Percentiles rank a stretch among this genome's conserved stretches.
Evolutionary conservation across 2,113 vertebrate genomes (phyloP).

Genomic region (Percina caprodes): DNA sequence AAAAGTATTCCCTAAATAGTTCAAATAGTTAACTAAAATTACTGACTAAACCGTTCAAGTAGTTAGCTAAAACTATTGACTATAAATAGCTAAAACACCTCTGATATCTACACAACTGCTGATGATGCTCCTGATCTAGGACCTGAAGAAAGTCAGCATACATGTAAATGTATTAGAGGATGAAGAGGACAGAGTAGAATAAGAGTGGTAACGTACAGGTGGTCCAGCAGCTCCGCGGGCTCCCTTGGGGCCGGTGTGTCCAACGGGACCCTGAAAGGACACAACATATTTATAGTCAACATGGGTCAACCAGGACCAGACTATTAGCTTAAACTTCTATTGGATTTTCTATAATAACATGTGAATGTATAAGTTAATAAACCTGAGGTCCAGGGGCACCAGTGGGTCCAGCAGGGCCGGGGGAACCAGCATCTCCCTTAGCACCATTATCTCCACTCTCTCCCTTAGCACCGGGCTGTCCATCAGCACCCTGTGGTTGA

Average conservation of each 20-base stretch:
- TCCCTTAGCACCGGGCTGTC: slow-evolving; percentile 89
- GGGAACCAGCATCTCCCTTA: slow-evolving; percentile 94
- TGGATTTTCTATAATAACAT: neutral
- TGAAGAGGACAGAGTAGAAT: neutral
- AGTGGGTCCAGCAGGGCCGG: slow-evolving; percentile 92
- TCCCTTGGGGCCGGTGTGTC: slow-evolving; percentile 95
- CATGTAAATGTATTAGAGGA: neutral
- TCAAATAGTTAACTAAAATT: too few relatives aligned
- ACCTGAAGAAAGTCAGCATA: neutral
- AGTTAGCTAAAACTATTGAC: too few relatives aligned
- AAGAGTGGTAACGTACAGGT: slow-evolving; percentile 88
- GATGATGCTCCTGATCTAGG: neutral
- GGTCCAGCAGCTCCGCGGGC: slow-evolving; percentile 92
- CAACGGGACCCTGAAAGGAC: slow-evolving; percentile 90
- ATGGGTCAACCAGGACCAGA: neutral
- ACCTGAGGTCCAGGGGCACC: slow-evolving; percentile 86
- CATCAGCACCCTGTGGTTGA: slow-evolving; percentile 87
- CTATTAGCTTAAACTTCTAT: neutral
- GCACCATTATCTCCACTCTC: slow-evolving; percentile 90
- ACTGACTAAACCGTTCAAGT: too few relatives aligned
- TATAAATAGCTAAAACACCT: too few relatives aligned
- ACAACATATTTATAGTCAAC: slow-evolving; percentile 23
- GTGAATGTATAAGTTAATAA: neutral
- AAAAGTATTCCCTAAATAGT: too few relatives aligned
- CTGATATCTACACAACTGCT: neutral